A percentile compares a stretch with the other conserved stretches of the same genome.
These are phyloP conservation scores for Mormyrops boulengeri DNA, from an alignment of 2,797 vertebrate genomes.

Conservation along the genomic window DNA sequence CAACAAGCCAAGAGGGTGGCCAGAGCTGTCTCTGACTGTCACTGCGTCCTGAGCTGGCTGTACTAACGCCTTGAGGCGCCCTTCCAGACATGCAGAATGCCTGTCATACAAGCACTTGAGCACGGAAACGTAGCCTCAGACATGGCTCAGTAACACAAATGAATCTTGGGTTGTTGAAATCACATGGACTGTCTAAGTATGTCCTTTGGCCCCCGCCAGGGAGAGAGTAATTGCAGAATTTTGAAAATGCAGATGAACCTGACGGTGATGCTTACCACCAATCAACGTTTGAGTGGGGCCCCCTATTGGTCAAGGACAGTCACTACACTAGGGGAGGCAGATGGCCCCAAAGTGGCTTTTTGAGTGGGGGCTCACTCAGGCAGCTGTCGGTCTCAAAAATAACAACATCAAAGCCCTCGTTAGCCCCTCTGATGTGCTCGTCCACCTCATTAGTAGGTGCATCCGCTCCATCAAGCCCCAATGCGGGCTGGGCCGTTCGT, in stretches of 20 bases:
- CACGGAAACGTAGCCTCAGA: neutral
- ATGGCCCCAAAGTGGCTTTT: neutral
- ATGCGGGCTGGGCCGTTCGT: neutral
- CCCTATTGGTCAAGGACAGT: neutral
- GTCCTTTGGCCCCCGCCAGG: neutral
- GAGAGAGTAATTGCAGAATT: neutral
- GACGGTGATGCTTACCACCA: neutral
- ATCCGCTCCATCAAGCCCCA: neutral
- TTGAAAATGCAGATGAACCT: neutral
- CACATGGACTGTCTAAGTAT: neutral
- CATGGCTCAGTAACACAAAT: neutral
- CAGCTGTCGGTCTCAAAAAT: neutral
- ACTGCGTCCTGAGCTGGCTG: neutral
- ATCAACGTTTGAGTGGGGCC: neutral
- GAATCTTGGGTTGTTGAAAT: neutral
- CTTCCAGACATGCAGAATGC: neutral
- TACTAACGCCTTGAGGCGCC: neutral
- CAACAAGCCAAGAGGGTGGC: neutral
- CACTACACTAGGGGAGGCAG: neutral
- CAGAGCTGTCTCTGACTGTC: neutral
- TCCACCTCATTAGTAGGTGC: neutral
- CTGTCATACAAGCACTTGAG: neutral
- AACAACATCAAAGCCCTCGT: neutral
- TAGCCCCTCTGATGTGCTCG: neutral
- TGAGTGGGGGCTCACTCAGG: neutral